Base-by-base conservation (phyloP, 2,888 invertebrate genomes). In the Luperina testacea region DNA sequence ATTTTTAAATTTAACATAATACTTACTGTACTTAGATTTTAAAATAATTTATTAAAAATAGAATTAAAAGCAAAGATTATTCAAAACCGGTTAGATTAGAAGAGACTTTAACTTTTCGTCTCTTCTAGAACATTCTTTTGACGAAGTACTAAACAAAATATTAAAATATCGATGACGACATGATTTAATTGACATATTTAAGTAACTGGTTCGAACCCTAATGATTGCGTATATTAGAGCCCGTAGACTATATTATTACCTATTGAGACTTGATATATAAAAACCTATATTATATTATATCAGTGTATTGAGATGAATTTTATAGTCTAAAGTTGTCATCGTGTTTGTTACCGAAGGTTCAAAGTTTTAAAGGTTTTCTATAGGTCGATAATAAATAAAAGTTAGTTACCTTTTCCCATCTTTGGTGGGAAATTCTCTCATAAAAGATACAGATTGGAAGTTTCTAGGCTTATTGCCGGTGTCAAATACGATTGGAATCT, bases 261-360 rank as follows among this genome's bases (percentile, higher is more conserved):
- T 76, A 72, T 83, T 75, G 71, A 81, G 48, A 80, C n/a, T n/a
- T n/a, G n/a, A n/a, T n/a, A n/a, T n/a, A n/a, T n/a, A n/a, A n/a
- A n/a, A n/a, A n/a, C n/a, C n/a, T n/a, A n/a, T n/a, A n/a, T n/a
- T n/a, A n/a, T n/a, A n/a, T n/a, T n/a, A n/a, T n/a, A n/a, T n/a
- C n/a, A n/a, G n/a, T n/a, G n/a, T n/a, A n/a, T n/a, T n/a, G 71
- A 81, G 48, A 80, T 83, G 72, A 53, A 81, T 83, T 85, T 78
- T 72, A 80, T 78, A 38, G 57, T 75, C 38, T 73, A 61, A 64
- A n/a, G 63, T 85, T 83, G 32, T 69, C 68, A 80, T 27, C 65
- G 42, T 17, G 17, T 20, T 72, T 45, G 38, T 20, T 48, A 63
- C 9, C n/a, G 15, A 69, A 69, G 64, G 63, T 68, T 71, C 17